Conservation (phyloP, 2,113 vertebrate genomes). For the Austrofundulus limnaeus region DNA sequence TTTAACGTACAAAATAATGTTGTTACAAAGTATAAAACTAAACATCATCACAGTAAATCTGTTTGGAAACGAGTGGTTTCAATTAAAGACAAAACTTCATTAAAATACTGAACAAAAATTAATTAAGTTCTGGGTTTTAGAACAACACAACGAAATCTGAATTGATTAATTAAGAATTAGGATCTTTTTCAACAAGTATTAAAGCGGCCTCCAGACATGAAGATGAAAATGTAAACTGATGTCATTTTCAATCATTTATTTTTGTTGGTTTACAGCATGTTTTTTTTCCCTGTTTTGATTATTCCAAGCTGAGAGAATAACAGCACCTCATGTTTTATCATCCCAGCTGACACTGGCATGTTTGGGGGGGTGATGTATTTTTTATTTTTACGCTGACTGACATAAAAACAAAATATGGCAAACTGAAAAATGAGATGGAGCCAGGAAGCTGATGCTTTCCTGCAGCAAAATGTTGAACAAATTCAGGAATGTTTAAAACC, state of each 20-base stretch:
- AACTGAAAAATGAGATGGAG: not conserved
- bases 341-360: constrained; percentile 8
- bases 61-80: not conserved
- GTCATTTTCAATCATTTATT: constrained; percentile 12
- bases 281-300: constrained; percentile 4
- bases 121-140: constrained; percentile 7
- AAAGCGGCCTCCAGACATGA: constrained; percentile 8
- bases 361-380: not conserved
- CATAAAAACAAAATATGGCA: constrained; percentile 5
- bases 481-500: not conserved
- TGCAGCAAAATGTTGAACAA: not conserved
- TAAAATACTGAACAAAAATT: not conserved
- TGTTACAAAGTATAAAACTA: not conserved
- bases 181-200: constrained; percentile 20
- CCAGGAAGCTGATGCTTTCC: not conserved
- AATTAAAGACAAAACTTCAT: constrained; percentile 1
- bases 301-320: not conserved
- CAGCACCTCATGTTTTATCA: constrained; percentile 5
- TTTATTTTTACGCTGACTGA: not conserved
- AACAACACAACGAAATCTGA: not conserved
- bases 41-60: not conserved
- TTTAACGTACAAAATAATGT: not conserved
- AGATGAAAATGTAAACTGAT: constrained; percentile 4
- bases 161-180: constrained; percentile 17
- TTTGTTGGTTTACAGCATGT: not conserved